Conservation (phyloP, 2,113 vertebrate species). For the Engystomops pustulosus region DNA sequence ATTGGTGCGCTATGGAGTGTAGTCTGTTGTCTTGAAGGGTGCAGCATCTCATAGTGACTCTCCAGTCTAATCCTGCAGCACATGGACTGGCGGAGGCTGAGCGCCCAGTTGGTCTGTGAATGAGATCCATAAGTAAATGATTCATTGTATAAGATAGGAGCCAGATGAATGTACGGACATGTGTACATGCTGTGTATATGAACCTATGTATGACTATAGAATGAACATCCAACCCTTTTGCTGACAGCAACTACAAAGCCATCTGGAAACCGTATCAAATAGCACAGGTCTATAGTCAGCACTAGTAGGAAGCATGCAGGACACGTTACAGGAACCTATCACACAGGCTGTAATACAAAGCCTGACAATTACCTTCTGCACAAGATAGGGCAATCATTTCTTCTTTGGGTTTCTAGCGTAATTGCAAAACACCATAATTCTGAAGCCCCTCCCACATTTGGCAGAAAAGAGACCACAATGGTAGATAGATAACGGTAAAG, state of each 20-base stretch:
- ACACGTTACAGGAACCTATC: no score
- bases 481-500: no score
- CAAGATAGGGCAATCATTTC: no score
- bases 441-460: background rate
- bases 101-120: constrained; percentile 21
- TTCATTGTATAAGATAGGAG: background rate
- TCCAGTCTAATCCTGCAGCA: constrained; percentile 31
- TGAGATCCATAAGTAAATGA: constrained; percentile 4
- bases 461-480: no score
- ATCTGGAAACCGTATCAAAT: constrained; percentile 1
- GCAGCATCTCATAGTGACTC: constrained; percentile 36
- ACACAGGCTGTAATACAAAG: no score
- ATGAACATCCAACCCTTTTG: background rate
- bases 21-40: background rate
- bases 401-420: background rate
- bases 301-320: background rate
- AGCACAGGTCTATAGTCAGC: background rate
- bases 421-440: no score
- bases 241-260: constrained; percentile 6
- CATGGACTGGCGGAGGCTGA: constrained; percentile 2
- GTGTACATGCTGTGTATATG: background rate
- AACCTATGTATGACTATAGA: background rate
- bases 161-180: background rate
- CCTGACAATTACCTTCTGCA: no score
- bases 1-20: background rate